Conservation (phyloP, 2,113 vertebrate species). For the Crypturellus undulatus region DNA sequence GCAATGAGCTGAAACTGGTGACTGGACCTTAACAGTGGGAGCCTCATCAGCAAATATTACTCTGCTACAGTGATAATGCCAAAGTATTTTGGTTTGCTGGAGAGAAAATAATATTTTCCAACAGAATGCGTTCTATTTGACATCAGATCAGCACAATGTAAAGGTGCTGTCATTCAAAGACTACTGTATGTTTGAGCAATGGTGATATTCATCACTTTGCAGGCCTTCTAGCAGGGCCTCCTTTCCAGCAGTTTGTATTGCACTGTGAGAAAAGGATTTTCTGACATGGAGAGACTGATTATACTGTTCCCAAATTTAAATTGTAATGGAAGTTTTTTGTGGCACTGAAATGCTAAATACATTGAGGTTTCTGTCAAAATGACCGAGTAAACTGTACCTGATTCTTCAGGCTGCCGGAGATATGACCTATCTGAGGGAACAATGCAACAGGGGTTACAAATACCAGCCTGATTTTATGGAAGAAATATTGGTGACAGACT, state of each 20-base stretch:
- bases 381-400: background rate
- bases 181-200: background rate
- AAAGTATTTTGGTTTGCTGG: background rate
- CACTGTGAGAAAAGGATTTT: background rate
- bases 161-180: background rate
- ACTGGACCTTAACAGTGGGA: background rate
- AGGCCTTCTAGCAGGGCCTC: background rate
- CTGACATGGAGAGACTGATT: background rate
- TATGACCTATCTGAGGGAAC: background rate
- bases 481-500: background rate
- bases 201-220: background rate
- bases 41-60: background rate
- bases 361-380: background rate
- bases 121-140: background rate
- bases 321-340: background rate
- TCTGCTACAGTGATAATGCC: background rate
- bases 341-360: background rate
- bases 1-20: background rate
- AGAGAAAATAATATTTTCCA: background rate
- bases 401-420: background rate
- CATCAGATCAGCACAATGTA: background rate
- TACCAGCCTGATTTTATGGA: background rate
- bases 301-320: background rate
- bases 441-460: background rate
- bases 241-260: background rate